Conservation (phyloP, 1,140 invertebrate species). For the Colletes latitarsis region DNA sequence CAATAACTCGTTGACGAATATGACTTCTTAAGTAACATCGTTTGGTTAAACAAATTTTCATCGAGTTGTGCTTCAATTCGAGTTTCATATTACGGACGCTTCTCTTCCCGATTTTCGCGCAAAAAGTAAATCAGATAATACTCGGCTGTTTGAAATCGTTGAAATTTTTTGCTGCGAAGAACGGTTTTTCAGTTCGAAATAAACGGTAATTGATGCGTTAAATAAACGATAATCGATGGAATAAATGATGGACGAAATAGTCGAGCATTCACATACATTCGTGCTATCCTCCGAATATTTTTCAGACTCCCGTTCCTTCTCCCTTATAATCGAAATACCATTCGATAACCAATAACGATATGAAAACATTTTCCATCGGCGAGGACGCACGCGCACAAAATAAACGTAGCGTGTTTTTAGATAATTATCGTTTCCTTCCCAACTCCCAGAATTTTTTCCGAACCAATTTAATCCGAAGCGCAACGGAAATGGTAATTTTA, state of each 20-base stretch:
- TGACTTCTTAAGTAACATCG: too few relatives aligned
- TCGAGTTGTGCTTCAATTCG: too few relatives aligned
- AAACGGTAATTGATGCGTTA: conserved; percentile 30
- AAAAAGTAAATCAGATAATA: conserved; percentile 6
- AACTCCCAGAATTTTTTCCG: background rate
- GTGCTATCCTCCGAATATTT: background rate
- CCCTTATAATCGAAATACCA: background rate
- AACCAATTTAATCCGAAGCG: background rate
- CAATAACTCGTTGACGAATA: too few relatives aligned
- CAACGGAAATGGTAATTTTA: background rate
- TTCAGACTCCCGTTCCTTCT: background rate
- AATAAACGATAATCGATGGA: conserved; percentile 36
- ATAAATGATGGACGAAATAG: conserved; percentile 21
- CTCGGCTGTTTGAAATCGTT: conserved; percentile 9
- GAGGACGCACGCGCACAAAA: too few relatives aligned
- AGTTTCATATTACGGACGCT: background rate
- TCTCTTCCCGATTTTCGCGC: background rate
- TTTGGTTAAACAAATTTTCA: too few relatives aligned
- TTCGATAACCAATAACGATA: background rate
- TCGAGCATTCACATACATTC: too few relatives aligned
- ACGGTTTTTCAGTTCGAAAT: background rate
- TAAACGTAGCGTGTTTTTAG: background rate
- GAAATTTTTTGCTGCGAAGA: background rate
- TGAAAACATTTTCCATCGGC: background rate
- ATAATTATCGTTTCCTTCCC: background rate